Conservation (phyloP, 2,888 invertebrate genomes). For the Gymnosoma rotundatum region DNA sequence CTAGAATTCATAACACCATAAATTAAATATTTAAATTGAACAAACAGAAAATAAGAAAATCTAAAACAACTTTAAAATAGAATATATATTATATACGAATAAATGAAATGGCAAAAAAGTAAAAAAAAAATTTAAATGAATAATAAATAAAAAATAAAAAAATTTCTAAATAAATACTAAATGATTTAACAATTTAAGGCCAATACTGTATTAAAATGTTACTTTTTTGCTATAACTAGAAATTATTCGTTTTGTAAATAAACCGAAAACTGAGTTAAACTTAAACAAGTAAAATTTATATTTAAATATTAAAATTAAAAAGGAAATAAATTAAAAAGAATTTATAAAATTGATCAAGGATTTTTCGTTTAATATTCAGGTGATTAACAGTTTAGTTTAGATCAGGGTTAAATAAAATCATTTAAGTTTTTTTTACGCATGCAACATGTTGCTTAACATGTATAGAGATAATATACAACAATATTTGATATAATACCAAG, state of each 20-base stretch:
- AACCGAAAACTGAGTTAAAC: slow-evolving; percentile 14
- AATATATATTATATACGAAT: slow-evolving; percentile 42
- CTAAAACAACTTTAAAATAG: slow-evolving; percentile 32
- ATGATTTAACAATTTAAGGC: slow-evolving; percentile 62
- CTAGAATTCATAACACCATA: slow-evolving; percentile 68
- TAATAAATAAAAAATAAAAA: background rate
- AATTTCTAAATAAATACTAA: slow-evolving; percentile 47
- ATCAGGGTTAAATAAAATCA: background rate
- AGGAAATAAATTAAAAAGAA: slow-evolving; percentile 43
- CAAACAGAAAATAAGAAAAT: slow-evolving; percentile 69
- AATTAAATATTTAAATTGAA: slow-evolving; percentile 68
- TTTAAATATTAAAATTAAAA: background rate
- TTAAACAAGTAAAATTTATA: slow-evolving; percentile 24
- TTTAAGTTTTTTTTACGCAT: background rate
- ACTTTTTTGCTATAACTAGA: slow-evolving; percentile 45
- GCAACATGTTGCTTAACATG: background rate
- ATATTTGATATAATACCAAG: too few relatives aligned
- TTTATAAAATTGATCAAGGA: slow-evolving; percentile 15
- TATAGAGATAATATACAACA: too few relatives aligned
- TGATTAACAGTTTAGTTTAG: slow-evolving; percentile 24
- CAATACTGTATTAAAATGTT: slow-evolving; percentile 64
- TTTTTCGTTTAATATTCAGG: slow-evolving; percentile 7
- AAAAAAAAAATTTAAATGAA: slow-evolving; percentile 25
- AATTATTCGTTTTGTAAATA: slow-evolving; percentile 50
- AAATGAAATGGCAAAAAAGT: slow-evolving; percentile 32